Evolutionary conservation across 2,888 invertebrate genomes (phyloP), one percentile per base, ranked within the genome.

Genomic region (Caenorhabditis sp.): DNA sequence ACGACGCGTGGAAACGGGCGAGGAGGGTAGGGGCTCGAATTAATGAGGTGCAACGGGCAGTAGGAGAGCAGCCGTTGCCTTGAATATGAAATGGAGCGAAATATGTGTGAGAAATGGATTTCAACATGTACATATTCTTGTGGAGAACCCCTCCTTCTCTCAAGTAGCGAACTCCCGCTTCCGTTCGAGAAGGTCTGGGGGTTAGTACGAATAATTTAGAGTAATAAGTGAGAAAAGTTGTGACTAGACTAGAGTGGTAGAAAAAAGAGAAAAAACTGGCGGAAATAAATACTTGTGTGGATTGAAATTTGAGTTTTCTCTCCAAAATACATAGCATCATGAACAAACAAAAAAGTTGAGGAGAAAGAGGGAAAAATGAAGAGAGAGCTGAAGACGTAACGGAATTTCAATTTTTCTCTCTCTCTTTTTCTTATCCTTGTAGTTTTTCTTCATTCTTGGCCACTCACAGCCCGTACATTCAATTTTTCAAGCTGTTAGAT

Each of bases 41-140:
- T 73, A 73, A 73, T 65, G 73, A 73, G 73, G 65, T 73, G 73
- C 43, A 27, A 41, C 24, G n/a, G 52, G 46, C 39, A 27, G 32
- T 37, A 48, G 39, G 37, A 63, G 35, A 55, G 46, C 24, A 55
- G 55, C 48, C 50, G 20, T 39, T 55, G 73, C 22, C 35, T 65
- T 59, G 65, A 73, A 73, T 65, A 73, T 59, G 63, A 73, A 73
- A 73, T 73, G 73, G 59, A 73, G 65, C 59, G 45, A 73, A 65
- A 65, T 63, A 52, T 50, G 65, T 63, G 73, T 52, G 73, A 52
- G 62, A 62, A 71, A 71, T 62, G 56, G 62, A 72, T 72, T 73
- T 63, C 70, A 43, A 70, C 70, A 70, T 70, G 59, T 61, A 70
- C 70, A 70, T 70, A 70, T 53, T 59, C 32, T 6, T n/a, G 20